phyloP scores from a whole-genome alignment of 2,797 vertebrate genomes.

The Anguilla marmorata region DNA sequence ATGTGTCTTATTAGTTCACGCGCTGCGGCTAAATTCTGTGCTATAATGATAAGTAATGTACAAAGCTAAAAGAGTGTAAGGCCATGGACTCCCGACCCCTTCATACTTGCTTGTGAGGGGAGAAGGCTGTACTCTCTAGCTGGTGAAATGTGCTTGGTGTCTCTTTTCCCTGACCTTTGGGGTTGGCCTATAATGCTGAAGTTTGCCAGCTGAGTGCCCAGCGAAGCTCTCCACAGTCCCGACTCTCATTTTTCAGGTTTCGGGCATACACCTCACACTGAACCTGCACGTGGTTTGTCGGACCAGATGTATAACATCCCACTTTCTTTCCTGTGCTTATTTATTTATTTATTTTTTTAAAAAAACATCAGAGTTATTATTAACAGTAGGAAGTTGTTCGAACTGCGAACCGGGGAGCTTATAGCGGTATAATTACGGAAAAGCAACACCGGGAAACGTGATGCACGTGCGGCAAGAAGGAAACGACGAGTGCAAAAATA shows the following conservation, averaged over 20 bases:
- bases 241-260: too few relatives aligned
- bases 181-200: neutral
- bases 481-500: slow-evolving; percentile 50
- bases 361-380: neutral
- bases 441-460: slow-evolving; percentile 13
- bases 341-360: too few relatives aligned
- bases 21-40: slow-evolving; percentile 72
- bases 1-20: slow-evolving; percentile 71
- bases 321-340: neutral
- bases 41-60: slow-evolving; percentile 71
- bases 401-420: too few relatives aligned
- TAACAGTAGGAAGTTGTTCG: neutral
- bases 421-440: neutral
- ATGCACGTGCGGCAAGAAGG: slow-evolving; percentile 23
- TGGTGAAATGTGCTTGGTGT: neutral
- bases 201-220: neutral
- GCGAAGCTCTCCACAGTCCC: too few relatives aligned
- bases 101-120: neutral
- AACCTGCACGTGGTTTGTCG: neutral
- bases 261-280: neutral
- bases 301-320: too few relatives aligned
- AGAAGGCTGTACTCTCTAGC: neutral
- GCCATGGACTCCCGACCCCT: slow-evolving; percentile 57
- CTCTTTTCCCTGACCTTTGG: neutral
- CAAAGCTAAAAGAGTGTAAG: slow-evolving; percentile 66